Evolutionary conservation across 2,113 vertebrate genomes (phyloP).

Genomic region (Fulica atra): DNA sequence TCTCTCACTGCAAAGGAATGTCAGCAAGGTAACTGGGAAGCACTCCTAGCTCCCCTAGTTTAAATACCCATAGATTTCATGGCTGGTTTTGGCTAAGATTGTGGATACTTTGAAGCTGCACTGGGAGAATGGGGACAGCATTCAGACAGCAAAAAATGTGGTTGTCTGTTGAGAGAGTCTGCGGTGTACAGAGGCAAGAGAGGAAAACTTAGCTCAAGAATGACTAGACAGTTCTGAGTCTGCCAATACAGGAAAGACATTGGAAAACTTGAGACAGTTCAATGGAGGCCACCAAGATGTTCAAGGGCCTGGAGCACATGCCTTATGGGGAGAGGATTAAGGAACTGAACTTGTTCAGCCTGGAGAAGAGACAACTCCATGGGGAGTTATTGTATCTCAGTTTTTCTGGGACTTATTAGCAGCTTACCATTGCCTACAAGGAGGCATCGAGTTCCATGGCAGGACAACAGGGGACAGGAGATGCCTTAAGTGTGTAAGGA

Average conservation of each 20-base stretch:
- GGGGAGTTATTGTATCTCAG: no score
- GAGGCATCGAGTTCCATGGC: background rate
- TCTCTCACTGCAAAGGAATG: background rate
- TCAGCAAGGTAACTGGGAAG: background rate
- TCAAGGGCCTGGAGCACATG: background rate
- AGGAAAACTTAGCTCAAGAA: background rate
- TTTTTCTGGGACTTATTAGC: background rate
- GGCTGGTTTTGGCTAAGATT: background rate
- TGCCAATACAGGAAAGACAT: background rate
- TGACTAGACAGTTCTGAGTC: background rate
- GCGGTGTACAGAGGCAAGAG: background rate
- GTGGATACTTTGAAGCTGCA: background rate
- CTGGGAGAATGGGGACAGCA: background rate
- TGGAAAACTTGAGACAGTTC: background rate
- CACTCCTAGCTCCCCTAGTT: background rate
- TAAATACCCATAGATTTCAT: background rate
- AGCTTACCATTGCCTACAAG: background rate
- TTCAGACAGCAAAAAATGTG: background rate
- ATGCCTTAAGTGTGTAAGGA: background rate
- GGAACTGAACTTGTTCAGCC: background rate
- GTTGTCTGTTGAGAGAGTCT: background rate
- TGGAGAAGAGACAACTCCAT: background rate
- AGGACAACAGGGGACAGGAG: background rate
- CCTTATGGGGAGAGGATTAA: background rate
- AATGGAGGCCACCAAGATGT: background rate